Base-by-base conservation (phyloP, 2,888 invertebrate species). In the Ectobius pallidus region DNA sequence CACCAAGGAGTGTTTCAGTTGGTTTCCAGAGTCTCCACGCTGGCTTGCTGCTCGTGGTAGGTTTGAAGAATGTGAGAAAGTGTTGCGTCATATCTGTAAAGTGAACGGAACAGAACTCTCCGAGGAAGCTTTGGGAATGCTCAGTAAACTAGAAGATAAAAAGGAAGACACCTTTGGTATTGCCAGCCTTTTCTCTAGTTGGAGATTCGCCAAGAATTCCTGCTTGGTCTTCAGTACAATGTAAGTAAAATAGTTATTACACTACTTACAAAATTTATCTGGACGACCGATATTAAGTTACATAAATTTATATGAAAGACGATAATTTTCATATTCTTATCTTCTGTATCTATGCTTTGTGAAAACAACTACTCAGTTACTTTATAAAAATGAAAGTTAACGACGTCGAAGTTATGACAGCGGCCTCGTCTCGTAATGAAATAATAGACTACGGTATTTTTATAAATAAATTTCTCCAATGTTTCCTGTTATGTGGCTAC, bases 21-120 rank as follows among this genome's bases (percentile, higher is more conserved):
- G 84, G 78, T 83, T 89, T 79, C 86, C 89, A 75, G 90, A 90
- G 83, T 90, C 90, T 61, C 90, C 90, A 3, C 84, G 89, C 74
- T 90, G 90, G 90, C 83, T 89, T 77, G 87, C 86, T 80, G 84
- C 85, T 75, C 84, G 85, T 78, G 86, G 85, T 49, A 85, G 85
- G 75, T 82, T 84, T 55, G 81, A 82, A 77, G 81, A 83, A 74
- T 87, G 88, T 75, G 77, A 87, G 58, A 81, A 81, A 61, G 82
- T 84, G 78, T 81, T 90, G 72, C 84, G 85, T 78, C 82, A 81
- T 77, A 88, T 90, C 74, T 88, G 88, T 20, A 83, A 82, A 80
- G 79, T 81, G 30, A 90, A 90, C 81, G 85, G 86, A 14, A 80
- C 85, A 72, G 84, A 85, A 63, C 83, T 86, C 76, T 75, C 78